A percentile compares a stretch with the other conserved stretches of the same genome.
These are phyloP conservation scores for Antrozous pallidus DNA, from an alignment of 2,797 vertebrate species.

Conservation along the genomic window DNA sequence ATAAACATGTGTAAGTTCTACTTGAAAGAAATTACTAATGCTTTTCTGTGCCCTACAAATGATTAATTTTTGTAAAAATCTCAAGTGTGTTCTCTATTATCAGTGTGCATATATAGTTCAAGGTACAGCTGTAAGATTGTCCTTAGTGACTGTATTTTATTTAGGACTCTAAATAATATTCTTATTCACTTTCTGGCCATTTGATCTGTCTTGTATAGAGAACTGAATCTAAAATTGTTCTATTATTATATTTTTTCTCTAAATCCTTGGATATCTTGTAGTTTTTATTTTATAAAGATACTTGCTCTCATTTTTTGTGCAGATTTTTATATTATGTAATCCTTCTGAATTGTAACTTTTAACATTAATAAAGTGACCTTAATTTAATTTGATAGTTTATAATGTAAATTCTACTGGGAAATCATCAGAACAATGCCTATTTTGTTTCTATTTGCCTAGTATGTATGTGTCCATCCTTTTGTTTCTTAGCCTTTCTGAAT, in stretches of 20 bases:
- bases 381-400: neutral
- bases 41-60: too few species aligned
- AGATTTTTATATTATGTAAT: neutral
- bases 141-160: neutral
- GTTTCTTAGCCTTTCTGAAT: neutral
- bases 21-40: too few species aligned
- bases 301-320: neutral
- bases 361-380: neutral
- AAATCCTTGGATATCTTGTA: neutral
- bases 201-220: neutral
- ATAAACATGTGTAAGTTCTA: too few species aligned
- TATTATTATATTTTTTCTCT: neutral
- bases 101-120: too few species aligned
- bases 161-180: neutral
- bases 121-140: too few species aligned
- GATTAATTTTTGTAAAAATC: too few species aligned
- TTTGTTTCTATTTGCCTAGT: neutral
- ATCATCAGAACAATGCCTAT: neutral
- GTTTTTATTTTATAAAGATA: neutral
- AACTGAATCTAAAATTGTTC: neutral
- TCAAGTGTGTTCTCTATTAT: too few species aligned
- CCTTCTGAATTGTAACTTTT: neutral
- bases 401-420: constrained; percentile 7
- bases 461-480: neutral
- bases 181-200: neutral